Conservation (phyloP, 2,797 vertebrate genomes). For the Borostomias antarcticus region DNA sequence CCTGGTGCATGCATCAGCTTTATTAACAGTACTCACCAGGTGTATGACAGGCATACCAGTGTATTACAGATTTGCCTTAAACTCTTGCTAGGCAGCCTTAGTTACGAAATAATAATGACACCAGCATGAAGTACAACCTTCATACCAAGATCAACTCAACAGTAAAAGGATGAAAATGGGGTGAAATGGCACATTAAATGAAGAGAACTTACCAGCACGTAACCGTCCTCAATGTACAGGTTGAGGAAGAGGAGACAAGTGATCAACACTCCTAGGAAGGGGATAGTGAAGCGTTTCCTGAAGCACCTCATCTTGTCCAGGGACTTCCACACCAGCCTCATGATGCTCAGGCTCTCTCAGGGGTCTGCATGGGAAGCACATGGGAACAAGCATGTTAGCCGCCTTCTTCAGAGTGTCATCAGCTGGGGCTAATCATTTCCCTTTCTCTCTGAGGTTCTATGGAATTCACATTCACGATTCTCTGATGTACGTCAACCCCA, state of each 20-base stretch:
- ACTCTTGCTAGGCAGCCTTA: not conserved
- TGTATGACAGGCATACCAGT: too few relatives aligned
- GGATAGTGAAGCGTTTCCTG: constrained; percentile 92
- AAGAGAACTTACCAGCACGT: constrained; percentile 88
- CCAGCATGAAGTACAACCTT: not conserved
- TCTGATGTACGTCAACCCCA: constrained; percentile 1
- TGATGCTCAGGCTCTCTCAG: constrained; percentile 60
- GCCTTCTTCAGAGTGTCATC: not conserved
- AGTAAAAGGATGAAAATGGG: too few relatives aligned
- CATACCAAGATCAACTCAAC: too few relatives aligned
- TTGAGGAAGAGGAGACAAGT: constrained; percentile 95
- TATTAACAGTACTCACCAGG: too few relatives aligned
- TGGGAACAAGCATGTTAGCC: constrained; percentile 7
- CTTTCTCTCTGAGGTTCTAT: constrained; percentile 4
- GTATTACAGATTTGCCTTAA: not conserved
- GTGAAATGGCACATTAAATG: too few relatives aligned
- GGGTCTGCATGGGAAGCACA: constrained; percentile 59
- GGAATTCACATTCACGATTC: not conserved
- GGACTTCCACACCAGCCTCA: constrained; percentile 85
- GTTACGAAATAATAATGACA: not conserved
- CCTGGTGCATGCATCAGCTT: too few relatives aligned
- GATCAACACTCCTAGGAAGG: constrained; percentile 91
- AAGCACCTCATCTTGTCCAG: constrained; percentile 98
- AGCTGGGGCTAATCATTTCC: constrained; percentile 4
- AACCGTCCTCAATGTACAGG: constrained; percentile 95